Evolutionary conservation across 2,797 vertebrate species (phyloP).

Genomic region (Liasis olivaceus): DNA sequence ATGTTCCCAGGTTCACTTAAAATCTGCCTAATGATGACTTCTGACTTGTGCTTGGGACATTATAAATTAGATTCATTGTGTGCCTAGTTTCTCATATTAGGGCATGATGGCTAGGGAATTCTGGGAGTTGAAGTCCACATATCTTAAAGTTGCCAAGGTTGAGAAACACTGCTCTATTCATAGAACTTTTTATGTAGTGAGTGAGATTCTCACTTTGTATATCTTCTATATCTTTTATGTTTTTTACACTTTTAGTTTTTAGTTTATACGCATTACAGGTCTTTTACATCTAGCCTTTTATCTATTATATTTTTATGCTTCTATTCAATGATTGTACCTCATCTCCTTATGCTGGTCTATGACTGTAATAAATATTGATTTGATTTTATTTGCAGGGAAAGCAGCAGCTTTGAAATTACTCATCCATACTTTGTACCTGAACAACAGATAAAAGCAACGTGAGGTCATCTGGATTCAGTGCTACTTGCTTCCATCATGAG

Average conservation of each 20-base stretch:
- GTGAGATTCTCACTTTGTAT: neutral
- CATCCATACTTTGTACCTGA: neutral
- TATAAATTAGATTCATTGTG: neutral
- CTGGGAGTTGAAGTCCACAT: too few species aligned
- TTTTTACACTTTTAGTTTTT: neutral
- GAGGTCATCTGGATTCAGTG: neutral
- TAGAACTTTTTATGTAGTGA: neutral
- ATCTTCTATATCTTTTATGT: neutral
- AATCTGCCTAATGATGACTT: neutral
- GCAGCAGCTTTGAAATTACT: neutral
- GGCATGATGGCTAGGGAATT: neutral
- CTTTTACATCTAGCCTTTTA: neutral
- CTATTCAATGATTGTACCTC: neutral
- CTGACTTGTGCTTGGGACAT: neutral
- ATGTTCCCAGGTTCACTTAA: neutral
- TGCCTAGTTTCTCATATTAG: neutral
- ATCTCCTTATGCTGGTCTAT: neutral
- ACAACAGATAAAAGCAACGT: neutral
- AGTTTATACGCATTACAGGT: neutral
- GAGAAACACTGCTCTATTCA: neutral
- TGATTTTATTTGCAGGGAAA: neutral
- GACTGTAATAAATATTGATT: neutral
- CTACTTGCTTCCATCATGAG: neutral
- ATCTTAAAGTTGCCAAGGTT: too few species aligned
- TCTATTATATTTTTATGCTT: neutral